Conservation (phyloP, 2,113 vertebrate species). For the Bubo blakistoni region DNA sequence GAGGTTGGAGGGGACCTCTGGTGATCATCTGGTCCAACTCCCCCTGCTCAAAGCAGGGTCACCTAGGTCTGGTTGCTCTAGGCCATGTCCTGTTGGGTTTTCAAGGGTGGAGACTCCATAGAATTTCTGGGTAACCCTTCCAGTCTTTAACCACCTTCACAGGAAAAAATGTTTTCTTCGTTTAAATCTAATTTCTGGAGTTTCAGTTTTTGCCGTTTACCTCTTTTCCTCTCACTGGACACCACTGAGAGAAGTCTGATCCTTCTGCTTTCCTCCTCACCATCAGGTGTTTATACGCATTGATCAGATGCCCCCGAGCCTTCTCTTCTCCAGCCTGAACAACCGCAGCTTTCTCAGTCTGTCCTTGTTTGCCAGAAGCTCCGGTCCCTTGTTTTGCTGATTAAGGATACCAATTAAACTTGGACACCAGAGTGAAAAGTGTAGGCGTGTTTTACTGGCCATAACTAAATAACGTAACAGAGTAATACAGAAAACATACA, state of each 20-base stretch:
- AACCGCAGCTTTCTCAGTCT: neutral
- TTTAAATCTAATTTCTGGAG: rapidly evolving
- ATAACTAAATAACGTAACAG: too few species aligned
- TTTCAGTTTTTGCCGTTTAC: neutral
- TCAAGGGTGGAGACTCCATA: neutral
- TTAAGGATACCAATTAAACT: too few species aligned
- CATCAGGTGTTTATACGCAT: rapidly evolving
- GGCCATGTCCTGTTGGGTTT: neutral
- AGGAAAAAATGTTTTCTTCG: neutral
- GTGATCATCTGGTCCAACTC: neutral
- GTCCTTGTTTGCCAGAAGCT: neutral
- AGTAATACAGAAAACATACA: too few species aligned
- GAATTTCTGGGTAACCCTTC: neutral
- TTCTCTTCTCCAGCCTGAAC: neutral
- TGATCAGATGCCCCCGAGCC: neutral
- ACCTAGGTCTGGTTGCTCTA: neutral
- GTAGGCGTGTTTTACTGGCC: too few species aligned
- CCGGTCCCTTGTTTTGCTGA: neutral
- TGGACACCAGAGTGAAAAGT: too few species aligned
- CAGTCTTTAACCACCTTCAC: neutral
- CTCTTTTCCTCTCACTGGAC: neutral
- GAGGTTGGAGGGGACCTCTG: neutral
- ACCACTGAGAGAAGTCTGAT: neutral
- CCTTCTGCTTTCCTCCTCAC: neutral
- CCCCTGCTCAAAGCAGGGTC: neutral